A percentile compares a stretch with the other conserved stretches of the same genome.
Evolutionary conservation across 2,797 vertebrate genomes (phyloP).

Genomic region (Mico argentatus): DNA sequence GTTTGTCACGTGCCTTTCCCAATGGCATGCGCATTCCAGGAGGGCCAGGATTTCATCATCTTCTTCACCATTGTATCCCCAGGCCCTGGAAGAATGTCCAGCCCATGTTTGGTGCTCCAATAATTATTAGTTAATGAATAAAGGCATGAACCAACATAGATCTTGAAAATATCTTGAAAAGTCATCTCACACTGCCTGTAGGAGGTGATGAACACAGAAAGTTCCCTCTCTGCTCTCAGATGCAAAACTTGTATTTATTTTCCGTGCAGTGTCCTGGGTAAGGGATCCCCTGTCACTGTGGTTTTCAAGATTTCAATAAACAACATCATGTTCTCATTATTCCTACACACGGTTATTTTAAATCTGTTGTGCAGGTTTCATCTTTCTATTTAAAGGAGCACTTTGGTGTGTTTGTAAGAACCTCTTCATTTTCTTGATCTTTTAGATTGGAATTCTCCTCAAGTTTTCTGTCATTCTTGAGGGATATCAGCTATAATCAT

Average conservation of each 20-base stretch:
- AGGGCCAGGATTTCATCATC: background rate
- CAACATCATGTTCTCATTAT: background rate
- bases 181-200: background rate
- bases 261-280: background rate
- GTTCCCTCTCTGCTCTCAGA: background rate
- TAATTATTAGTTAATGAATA: background rate
- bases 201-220: background rate
- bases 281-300: background rate
- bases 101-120: background rate
- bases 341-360: background rate
- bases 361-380: background rate
- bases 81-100: background rate
- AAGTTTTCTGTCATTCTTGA: background rate
- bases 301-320: background rate
- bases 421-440: background rate
- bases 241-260: background rate
- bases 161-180: background rate
- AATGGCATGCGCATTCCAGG: accelerated
- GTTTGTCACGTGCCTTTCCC: background rate
- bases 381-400: background rate
- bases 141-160: background rate
- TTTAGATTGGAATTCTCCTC: background rate
- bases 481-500: background rate
- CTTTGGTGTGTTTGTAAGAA: background rate
- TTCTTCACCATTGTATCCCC: background rate